Evolutionary conservation across 2,797 vertebrate genomes (phyloP), one percentile per base, ranked within the genome.

Genomic region (Anguilla anguilla): DNA sequence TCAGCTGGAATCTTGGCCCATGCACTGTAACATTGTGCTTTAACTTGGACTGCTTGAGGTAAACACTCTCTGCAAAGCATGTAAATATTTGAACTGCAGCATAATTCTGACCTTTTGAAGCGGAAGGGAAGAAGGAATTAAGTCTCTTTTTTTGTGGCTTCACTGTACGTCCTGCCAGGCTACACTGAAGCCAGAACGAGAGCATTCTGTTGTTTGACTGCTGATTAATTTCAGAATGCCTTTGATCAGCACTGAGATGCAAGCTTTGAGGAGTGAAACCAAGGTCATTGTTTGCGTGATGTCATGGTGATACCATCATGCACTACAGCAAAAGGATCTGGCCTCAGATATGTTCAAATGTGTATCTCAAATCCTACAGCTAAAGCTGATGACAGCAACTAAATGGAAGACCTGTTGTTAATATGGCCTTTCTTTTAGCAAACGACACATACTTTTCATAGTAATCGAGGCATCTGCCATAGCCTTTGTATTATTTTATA

Each of bases 51-150:
- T 11, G 3, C 83, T n/a, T 31, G 39, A 49, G 49, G 13, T 59
- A 15, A 55, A 55, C 7, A 10, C 49, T 49, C 46, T 77, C 35
- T 15, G 39, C 35, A 39, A 43, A 43, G 28, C 69, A 72, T 72
- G 35, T 77, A 77, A 77, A 77, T 77, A 77, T 77, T 77, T 77
- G 35, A 77, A 77, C 74, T 43, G 35, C 35, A 35, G 74, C 74
- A 17, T 77, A 77, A 77, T 22, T 19, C 35, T 43, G 39, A 77
- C 74, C 15, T 15, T 43, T 43, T 77, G 15, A 77, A 77, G 43
- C 0, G 6, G 5, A 22, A 43, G 35, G 19, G 17, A 77, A 77
- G 17, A 77, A 77, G 35, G 39, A 43, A 77, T 19, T 13, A 77
- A 77, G 15, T 77, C 39, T 11, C 28, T 72, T 77, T 19, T 55